Conservation (phyloP, 2,888 invertebrate species). For the Pammene fasciana region DNA sequence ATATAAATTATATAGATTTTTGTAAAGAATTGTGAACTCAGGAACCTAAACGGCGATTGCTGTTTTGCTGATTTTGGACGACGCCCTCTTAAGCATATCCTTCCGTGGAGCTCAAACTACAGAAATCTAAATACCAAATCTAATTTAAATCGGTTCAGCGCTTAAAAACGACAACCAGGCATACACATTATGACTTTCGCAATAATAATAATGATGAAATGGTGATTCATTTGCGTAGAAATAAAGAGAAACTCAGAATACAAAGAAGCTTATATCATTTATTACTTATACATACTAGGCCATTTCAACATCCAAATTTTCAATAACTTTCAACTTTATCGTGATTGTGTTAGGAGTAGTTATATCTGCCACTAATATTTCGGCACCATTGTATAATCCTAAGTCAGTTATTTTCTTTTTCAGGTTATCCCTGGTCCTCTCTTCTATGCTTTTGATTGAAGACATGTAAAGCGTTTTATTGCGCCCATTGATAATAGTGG, state of each 20-base stretch:
- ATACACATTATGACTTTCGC: no score
- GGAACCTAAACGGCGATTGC: no score
- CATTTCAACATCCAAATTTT: slow-evolving; percentile 82
- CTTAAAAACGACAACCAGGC: no score
- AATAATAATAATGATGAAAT: no score
- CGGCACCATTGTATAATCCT: slow-evolving; percentile 91
- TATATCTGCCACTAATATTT: slow-evolving; percentile 95
- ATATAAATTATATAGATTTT: no score
- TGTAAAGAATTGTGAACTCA: no score
- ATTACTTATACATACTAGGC: background rate
- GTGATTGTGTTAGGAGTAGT: slow-evolving; percentile 93
- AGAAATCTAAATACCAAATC: no score
- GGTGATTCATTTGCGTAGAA: background rate
- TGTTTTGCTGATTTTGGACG: no score
- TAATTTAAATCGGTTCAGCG: no score
- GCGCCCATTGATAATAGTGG: slow-evolving; percentile 91
- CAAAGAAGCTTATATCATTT: background rate
- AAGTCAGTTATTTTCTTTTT: slow-evolving; percentile 93
- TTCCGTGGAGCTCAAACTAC: no score
- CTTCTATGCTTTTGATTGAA: slow-evolving; percentile 95
- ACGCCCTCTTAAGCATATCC: no score
- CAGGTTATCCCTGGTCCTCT: slow-evolving; percentile 93
- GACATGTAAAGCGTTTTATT: slow-evolving; percentile 97
- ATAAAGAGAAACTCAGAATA: background rate
- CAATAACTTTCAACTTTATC: slow-evolving; percentile 87